Evolutionary conservation across 2,888 invertebrate species (phyloP).

Genomic region (Nasonia oneida): DNA sequence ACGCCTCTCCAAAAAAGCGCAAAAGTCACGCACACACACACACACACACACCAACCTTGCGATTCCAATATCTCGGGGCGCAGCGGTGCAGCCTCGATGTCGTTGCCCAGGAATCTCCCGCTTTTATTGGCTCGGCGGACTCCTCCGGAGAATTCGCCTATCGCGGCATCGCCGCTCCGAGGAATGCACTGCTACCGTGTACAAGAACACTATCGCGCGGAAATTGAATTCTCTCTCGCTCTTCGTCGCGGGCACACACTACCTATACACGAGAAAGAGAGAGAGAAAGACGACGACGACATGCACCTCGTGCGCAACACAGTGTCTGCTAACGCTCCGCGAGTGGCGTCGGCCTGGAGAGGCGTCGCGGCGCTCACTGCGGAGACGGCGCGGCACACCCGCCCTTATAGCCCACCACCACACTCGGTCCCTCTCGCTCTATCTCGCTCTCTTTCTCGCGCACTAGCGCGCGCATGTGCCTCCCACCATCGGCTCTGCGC

Average conservation of each 20-base stretch:
- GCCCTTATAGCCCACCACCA: slow-evolving; percentile 76
- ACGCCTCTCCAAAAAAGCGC: not conserved
- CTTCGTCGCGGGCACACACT: not conserved
- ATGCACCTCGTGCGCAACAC: not conserved
- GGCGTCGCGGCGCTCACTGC: slow-evolving; percentile 78
- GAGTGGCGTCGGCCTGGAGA: slow-evolving; percentile 58
- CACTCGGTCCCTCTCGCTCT: slow-evolving; percentile 45
- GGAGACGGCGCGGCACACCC: slow-evolving; percentile 77
- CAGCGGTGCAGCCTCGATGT: not conserved
- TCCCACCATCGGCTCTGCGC: slow-evolving; percentile 6
- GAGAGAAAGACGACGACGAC: not conserved
- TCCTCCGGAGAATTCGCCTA: not conserved
- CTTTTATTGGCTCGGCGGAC: not conserved
- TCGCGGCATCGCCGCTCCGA: not conserved
- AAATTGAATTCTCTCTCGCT: not conserved
- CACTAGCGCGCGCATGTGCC: slow-evolving; percentile 13
- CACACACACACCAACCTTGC: not conserved
- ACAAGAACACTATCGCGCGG: not conserved
- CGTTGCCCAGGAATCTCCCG: not conserved
- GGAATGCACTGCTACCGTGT: not conserved
- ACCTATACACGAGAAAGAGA: too few species aligned
- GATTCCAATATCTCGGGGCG: slow-evolving; percentile 4
- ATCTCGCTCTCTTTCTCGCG: not conserved
- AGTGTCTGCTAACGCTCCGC: not conserved
- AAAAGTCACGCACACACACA: too few species aligned